Evolutionary conservation across 2,888 invertebrate species (phyloP).

Genomic region (Cerastis rubricosa): DNA sequence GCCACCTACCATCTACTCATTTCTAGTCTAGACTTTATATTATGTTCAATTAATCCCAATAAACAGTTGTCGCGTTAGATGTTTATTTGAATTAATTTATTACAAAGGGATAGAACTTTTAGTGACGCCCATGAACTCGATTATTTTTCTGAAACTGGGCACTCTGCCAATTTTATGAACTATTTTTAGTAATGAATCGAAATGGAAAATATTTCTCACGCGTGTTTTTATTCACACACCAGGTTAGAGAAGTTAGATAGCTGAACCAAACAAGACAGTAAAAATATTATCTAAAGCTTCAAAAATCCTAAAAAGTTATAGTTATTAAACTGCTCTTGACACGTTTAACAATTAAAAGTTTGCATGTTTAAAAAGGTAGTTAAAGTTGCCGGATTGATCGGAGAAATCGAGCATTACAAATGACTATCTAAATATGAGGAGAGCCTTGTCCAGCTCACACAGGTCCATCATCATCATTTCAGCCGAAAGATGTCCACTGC

Average conservation of each 20-base stretch:
- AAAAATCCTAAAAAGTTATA: background rate
- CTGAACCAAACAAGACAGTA: background rate
- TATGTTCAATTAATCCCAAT: conserved; percentile 11
- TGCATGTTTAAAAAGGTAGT: background rate
- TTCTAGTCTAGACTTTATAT: background rate
- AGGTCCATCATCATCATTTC: too few relatives aligned
- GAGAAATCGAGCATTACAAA: background rate
- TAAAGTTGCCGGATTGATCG: background rate
- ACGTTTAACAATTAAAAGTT: background rate
- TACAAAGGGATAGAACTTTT: background rate
- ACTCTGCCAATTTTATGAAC: background rate
- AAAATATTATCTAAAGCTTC: background rate
- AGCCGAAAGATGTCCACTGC: too few relatives aligned
- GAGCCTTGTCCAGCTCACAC: background rate
- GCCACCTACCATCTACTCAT: background rate
- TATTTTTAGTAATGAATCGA: background rate
- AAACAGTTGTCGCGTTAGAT: background rate
- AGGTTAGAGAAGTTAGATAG: background rate
- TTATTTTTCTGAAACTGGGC: conserved; percentile 6
- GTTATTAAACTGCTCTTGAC: background rate
- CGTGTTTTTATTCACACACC: background rate
- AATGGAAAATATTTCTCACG: background rate
- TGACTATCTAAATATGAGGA: background rate
- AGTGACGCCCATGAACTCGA: background rate
- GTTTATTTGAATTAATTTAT: conserved; percentile 23